phyloP scores from a whole-genome alignment of 2,797 vertebrate species.

The Poecile montanus region DNA sequence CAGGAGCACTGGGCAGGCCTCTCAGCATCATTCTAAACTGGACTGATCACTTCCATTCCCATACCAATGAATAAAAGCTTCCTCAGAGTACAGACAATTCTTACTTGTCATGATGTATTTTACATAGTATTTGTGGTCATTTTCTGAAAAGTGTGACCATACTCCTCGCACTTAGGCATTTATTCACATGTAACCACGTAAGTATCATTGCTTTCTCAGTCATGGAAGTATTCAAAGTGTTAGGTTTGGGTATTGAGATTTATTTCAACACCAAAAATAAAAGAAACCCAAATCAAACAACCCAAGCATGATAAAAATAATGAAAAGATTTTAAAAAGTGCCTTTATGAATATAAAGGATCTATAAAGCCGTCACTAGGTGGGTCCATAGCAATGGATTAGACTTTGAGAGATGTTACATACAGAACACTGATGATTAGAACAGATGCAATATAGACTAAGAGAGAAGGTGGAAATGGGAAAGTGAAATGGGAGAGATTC shows the following conservation, averaged over 20 bases:
- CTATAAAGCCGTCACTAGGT: constrained; percentile 74
- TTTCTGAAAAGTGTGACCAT: not conserved
- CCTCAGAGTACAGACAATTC: not conserved
- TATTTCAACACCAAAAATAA: not conserved
- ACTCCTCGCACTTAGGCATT: not conserved
- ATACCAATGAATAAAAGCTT: not conserved
- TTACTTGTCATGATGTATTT: not conserved
- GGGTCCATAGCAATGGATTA: constrained; percentile 72
- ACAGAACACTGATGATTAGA: constrained; percentile 32
- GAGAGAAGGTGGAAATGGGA: not conserved
- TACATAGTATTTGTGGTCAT: not conserved
- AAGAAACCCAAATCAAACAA: not conserved
- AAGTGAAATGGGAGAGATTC: not conserved
- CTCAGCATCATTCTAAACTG: not conserved
- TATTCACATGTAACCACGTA: not conserved
- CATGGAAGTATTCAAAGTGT: not conserved
- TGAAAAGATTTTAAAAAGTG: not conserved
- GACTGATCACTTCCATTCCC: not conserved
- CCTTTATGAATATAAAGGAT: constrained; percentile 52
- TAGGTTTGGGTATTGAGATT: not conserved
- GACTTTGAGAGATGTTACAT: constrained; percentile 18
- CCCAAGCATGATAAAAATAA: not conserved
- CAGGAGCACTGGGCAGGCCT: not conserved
- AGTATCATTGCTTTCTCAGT: not conserved
- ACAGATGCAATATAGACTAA: constrained; percentile 26